Evolutionary conservation across 1,140 invertebrate species (phyloP).

Genomic region (Sinonovacula constricta): DNA sequence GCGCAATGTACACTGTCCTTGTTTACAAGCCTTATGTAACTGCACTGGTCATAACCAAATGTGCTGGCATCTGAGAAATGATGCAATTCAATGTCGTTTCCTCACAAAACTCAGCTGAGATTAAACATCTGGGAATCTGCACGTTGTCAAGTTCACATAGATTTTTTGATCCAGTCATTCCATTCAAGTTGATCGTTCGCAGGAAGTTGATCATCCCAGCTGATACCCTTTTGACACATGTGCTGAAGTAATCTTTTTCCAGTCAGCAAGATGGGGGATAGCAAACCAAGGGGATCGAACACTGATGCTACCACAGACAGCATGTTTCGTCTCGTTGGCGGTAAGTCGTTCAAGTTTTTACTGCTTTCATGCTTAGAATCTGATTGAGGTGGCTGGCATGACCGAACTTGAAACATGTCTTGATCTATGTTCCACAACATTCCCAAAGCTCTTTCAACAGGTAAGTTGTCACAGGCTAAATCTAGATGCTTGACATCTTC

Average conservation of each 20-base stretch:
- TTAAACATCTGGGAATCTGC: constrained; percentile 50
- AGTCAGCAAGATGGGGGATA: constrained; percentile 49
- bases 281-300: constrained; percentile 55
- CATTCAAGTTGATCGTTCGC: constrained; percentile 32
- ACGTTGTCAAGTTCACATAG: constrained; percentile 29
- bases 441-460: constrained; percentile 56
- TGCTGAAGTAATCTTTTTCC: constrained; percentile 56
- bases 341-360: constrained; percentile 44
- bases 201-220: constrained; percentile 56
- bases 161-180: constrained; percentile 43
- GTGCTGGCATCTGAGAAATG: constrained; percentile 59
- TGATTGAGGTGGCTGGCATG: neutral
- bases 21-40: constrained; percentile 51
- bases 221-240: constrained; percentile 42
- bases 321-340: constrained; percentile 55
- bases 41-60: constrained; percentile 56
- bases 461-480: constrained; percentile 53
- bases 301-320: constrained; percentile 53
- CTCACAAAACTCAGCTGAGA: constrained; percentile 48
- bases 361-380: neutral
- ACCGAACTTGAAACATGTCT: constrained; percentile 54
- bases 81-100: constrained; percentile 42
- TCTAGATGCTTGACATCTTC: constrained; percentile 51
- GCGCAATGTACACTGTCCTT: constrained; percentile 49
- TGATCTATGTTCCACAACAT: constrained; percentile 60